Conservation (phyloP, 2,797 vertebrate genomes). For the Sorex maritimensis region DNA sequence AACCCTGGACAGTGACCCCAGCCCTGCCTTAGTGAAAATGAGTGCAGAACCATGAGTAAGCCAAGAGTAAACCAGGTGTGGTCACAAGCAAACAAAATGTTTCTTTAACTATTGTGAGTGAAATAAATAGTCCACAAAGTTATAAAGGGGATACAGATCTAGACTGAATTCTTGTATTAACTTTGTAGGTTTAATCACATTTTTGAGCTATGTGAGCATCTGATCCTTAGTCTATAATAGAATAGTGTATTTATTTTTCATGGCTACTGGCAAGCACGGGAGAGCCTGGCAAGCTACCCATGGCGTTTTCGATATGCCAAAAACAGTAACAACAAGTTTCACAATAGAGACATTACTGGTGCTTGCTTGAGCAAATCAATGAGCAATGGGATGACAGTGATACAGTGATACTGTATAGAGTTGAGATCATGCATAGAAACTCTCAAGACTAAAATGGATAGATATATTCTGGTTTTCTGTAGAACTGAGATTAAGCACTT, state of each 20-base stretch:
- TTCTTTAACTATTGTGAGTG: background rate
- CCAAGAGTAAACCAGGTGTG: too few relatives aligned
- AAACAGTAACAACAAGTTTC: too few relatives aligned
- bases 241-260: background rate
- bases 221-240: background rate
- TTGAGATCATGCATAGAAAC: background rate
- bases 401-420: background rate
- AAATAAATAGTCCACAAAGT: conserved; percentile 20
- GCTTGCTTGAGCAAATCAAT: too few relatives aligned
- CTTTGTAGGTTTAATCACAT: background rate
- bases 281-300: too few relatives aligned
- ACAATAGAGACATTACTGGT: too few relatives aligned
- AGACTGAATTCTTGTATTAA: background rate
- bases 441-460: too few relatives aligned
- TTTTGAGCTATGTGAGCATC: background rate
- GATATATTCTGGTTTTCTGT: background rate
- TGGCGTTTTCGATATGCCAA: too few relatives aligned
- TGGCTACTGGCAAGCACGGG: background rate
- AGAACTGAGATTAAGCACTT: background rate
- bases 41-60: too few relatives aligned
- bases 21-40: too few relatives aligned
- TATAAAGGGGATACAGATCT: background rate
- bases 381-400: too few relatives aligned
- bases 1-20: too few relatives aligned
- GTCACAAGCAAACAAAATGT: too few relatives aligned